Conservation (phyloP, 2,888 invertebrate genomes). For the Trissoscelio sp. region DNA sequence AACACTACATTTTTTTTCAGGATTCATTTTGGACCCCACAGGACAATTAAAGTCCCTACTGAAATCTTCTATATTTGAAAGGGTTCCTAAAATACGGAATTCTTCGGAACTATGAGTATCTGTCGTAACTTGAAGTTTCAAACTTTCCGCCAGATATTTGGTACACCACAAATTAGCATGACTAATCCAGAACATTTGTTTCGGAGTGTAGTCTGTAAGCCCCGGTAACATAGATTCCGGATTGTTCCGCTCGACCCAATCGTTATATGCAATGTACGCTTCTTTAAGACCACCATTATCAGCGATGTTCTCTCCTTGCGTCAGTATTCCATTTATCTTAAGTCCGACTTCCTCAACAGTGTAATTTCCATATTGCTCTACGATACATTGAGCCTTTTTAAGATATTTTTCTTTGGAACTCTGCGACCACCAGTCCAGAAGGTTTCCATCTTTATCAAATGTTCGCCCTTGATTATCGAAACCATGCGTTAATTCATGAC, state of each 20-base stretch:
- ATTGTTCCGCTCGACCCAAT: conserved; percentile 89
- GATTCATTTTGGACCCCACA: conserved; percentile 86
- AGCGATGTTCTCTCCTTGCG: conserved; percentile 84
- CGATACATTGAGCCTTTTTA: conserved; percentile 94
- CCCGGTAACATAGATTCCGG: conserved; percentile 88
- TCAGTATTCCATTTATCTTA: too few species aligned
- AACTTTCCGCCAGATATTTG: too few species aligned
- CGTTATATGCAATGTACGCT: conserved; percentile 92
- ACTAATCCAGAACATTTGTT: conserved; percentile 87
- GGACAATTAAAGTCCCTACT: conserved; percentile 82
- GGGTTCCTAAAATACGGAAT: too few species aligned
- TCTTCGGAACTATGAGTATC: too few species aligned
- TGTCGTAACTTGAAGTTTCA: too few species aligned
- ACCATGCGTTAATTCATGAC: conserved; percentile 96
- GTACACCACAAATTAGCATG: conserved; percentile 87
- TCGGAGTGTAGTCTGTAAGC: conserved; percentile 88
- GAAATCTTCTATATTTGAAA: too few species aligned
- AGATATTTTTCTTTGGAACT: conserved; percentile 92
- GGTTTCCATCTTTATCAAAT: conserved; percentile 95
- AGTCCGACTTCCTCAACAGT: conserved; percentile 90
- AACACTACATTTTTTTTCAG: conserved; percentile 85
- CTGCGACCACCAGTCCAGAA: conserved; percentile 96
- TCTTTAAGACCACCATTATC: conserved; percentile 97
- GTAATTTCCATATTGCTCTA: conserved; percentile 96
- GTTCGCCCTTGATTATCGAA: conserved; percentile 95